Evolutionary conservation across 2,113 vertebrate species (phyloP).

Genomic region (Melospiza georgiana): DNA sequence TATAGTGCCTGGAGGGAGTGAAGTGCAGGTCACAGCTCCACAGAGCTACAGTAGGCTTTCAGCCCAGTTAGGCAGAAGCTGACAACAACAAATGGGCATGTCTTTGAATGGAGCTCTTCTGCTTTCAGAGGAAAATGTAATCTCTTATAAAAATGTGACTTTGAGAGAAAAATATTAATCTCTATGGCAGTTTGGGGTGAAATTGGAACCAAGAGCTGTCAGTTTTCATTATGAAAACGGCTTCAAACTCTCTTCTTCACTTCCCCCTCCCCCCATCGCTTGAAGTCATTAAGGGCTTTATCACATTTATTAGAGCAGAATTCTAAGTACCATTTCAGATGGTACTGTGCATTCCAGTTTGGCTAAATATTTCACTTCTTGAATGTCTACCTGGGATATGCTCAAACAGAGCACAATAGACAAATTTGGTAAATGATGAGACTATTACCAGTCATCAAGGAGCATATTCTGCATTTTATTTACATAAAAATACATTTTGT

Average conservation of each 20-base stretch:
- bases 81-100: constrained; percentile 44
- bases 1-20: constrained; percentile 64
- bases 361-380: not conserved
- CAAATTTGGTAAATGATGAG: not conserved
- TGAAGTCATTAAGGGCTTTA: not conserved
- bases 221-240: not conserved
- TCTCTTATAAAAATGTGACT: constrained; percentile 33
- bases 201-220: not conserved
- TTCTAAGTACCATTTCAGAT: not conserved
- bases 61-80: constrained; percentile 48
- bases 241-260: not conserved
- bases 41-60: constrained; percentile 47
- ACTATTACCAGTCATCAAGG: not conserved
- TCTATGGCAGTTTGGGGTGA: not conserved
- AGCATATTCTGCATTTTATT: not conserved
- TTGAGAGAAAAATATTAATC: constrained; percentile 49
- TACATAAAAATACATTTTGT: not conserved
- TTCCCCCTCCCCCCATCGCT: not conserved
- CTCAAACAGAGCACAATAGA: not conserved
- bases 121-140: constrained; percentile 11
- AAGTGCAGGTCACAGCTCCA: constrained; percentile 45
- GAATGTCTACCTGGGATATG: not conserved
- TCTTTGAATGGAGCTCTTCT: constrained; percentile 35
- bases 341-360: not conserved
- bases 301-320: constrained; percentile 1